phyloP scores from a whole-genome alignment of 2,888 invertebrate genomes.

The Gastrophysa polygoni region DNA sequence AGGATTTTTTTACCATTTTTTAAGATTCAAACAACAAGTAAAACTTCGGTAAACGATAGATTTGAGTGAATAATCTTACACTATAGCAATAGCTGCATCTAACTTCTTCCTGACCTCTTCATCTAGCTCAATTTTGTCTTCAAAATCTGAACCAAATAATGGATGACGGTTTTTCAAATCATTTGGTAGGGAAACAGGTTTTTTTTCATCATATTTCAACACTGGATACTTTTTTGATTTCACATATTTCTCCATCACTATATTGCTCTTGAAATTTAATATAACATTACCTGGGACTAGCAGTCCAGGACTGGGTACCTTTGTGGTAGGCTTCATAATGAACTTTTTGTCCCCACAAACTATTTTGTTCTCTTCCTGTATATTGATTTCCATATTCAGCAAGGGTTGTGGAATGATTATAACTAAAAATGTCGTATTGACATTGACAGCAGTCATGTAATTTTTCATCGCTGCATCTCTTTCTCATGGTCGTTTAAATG shows the following conservation, averaged over 20 bases:
- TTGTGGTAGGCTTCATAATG: conserved; percentile 33
- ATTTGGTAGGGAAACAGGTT: conserved; percentile 37
- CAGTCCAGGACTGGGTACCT: conserved; percentile 29
- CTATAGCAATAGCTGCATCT: conserved; percentile 32
- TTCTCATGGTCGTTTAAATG: no score
- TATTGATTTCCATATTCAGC: conserved; percentile 30
- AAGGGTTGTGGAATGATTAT: conserved; percentile 32
- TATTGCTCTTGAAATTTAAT: conserved; percentile 35
- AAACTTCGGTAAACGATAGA: no score
- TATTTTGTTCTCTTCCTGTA: conserved; percentile 37
- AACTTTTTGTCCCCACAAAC: conserved; percentile 40
- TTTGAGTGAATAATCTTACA: no score
- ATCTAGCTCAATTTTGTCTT: conserved; percentile 43
- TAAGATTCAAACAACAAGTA: no score
- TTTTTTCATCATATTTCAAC: conserved; percentile 25
- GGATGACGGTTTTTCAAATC: conserved; percentile 48
- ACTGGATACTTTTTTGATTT: conserved; percentile 33
- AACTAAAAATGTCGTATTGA: no score
- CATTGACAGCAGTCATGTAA: no score
- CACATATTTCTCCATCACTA: conserved; percentile 39
- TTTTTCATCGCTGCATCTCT: no score
- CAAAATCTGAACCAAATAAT: conserved; percentile 47
- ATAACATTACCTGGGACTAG: conserved; percentile 29
- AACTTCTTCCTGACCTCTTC: conserved; percentile 42
- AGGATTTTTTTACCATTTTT: no score